A percentile compares a stretch with the other conserved stretches of the same genome.
Conservation (phyloP, 2,888 invertebrate genomes). For the Listrodromus nycthemerus region DNA sequence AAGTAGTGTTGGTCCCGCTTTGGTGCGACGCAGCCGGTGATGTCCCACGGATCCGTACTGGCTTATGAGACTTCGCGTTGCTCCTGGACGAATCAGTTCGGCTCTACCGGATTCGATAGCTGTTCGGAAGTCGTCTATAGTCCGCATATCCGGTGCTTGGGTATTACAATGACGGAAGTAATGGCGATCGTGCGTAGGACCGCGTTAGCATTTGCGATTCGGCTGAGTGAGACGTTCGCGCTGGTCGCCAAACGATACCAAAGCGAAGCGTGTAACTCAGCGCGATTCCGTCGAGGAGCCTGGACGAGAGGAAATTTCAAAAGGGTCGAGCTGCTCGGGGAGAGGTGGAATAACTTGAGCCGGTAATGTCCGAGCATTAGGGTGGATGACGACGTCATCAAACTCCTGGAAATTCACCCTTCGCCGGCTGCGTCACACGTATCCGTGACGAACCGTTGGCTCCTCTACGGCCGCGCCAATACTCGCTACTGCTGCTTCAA, state of each 20-base stretch:
- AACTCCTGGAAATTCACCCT: conserved; percentile 73
- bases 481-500: conserved; percentile 16
- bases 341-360: conserved; percentile 78
- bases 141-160: neutral
- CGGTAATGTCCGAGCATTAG: conserved; percentile 78
- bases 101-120: neutral
- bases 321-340: conserved; percentile 64
- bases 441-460: conserved; percentile 56
- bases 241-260: too few relatives aligned
- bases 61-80: neutral
- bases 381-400: conserved; percentile 80
- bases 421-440: conserved; percentile 61
- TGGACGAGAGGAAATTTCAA: conserved; percentile 50
- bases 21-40: neutral
- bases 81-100: conserved; percentile 1
- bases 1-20: conserved; percentile 13
- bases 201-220: neutral
- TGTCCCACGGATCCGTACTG: neutral
- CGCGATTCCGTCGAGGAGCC: neutral
- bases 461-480: conserved; percentile 41
- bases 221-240: too few relatives aligned
- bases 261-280: too few relatives aligned
- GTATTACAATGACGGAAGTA: neutral
- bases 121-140: neutral
- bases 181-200: neutral